phyloP scores from a whole-genome alignment of 2,113 vertebrate genomes.

The Anser brachyrhynchus region DNA sequence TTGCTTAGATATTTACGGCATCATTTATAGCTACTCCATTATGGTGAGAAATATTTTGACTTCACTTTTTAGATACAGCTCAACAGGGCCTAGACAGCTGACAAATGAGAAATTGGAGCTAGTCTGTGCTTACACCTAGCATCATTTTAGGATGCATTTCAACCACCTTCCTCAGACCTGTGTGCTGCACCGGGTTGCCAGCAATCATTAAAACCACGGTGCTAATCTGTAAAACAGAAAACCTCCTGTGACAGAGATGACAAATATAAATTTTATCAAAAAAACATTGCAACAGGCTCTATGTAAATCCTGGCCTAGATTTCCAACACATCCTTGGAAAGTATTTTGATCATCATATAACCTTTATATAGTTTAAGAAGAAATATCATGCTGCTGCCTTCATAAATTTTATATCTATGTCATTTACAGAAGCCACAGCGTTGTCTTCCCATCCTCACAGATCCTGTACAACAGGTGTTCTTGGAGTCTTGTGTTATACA shows the following conservation, averaged over 20 bases:
- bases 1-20: slow-evolving; percentile 65
- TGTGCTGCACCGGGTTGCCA: background rate
- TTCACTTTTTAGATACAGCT: background rate
- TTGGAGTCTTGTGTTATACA: background rate
- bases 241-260: background rate
- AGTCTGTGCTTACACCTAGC: slow-evolving; percentile 12
- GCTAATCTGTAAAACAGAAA: slow-evolving; percentile 36
- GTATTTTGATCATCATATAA: background rate
- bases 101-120: slow-evolving; percentile 36
- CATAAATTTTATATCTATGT: background rate
- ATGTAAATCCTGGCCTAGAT: slow-evolving; percentile 13
- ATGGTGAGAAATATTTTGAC: slow-evolving; percentile 39
- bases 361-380: background rate
- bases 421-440: background rate
- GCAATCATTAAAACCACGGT: background rate
- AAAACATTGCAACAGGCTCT: background rate
- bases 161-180: slow-evolving; percentile 27
- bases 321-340: background rate
- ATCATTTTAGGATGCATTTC: slow-evolving; percentile 23
- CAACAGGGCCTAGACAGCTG: slow-evolving; percentile 11
- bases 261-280: background rate
- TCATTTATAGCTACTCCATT: slow-evolving; percentile 32
- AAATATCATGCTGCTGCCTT: background rate
- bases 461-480: background rate
- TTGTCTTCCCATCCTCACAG: background rate